Percentiles rank a stretch among this genome's conserved stretches.
phyloP scores from a whole-genome alignment of 2,113 vertebrate species.

The Fregetta grallaria region DNA sequence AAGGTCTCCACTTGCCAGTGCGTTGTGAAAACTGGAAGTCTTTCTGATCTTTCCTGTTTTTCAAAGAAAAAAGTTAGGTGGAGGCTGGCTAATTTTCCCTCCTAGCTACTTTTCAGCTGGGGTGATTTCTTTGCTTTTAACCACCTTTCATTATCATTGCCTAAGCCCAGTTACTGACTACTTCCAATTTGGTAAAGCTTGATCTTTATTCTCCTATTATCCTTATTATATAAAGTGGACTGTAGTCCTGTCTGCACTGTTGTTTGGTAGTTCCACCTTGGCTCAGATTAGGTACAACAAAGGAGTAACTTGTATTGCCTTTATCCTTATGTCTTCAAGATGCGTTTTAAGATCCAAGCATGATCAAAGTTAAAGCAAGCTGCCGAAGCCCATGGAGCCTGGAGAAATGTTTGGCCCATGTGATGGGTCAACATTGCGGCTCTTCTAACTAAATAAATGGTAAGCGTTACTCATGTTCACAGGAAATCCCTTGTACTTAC shows the following conservation, averaged over 20 bases:
- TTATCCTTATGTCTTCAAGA: not conserved
- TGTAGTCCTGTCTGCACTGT: not conserved
- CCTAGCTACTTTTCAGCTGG: not conserved
- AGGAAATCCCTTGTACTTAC: not conserved
- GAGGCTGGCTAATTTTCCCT: not conserved
- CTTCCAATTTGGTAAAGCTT: not conserved
- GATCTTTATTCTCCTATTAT: not conserved
- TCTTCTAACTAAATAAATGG: not conserved
- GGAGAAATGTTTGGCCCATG: not conserved
- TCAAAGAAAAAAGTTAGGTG: not conserved
- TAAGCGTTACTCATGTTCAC: not conserved
- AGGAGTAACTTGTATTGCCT: not conserved
- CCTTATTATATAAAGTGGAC: not conserved
- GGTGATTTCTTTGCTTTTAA: not conserved
- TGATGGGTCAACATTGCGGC: not conserved
- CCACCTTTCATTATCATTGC: not conserved
- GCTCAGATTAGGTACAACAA: not conserved
- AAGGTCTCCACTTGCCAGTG: not conserved
- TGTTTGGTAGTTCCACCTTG: not conserved
- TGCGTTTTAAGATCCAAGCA: not conserved
- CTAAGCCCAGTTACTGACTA: too few species aligned
- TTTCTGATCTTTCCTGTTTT: not conserved
- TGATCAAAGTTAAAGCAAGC: not conserved
- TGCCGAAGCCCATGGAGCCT: not conserved
- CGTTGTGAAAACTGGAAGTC: not conserved